Evolutionary conservation across 1,140 invertebrate species (phyloP).

Genomic region (Phymorhynchus buccinoides): DNA sequence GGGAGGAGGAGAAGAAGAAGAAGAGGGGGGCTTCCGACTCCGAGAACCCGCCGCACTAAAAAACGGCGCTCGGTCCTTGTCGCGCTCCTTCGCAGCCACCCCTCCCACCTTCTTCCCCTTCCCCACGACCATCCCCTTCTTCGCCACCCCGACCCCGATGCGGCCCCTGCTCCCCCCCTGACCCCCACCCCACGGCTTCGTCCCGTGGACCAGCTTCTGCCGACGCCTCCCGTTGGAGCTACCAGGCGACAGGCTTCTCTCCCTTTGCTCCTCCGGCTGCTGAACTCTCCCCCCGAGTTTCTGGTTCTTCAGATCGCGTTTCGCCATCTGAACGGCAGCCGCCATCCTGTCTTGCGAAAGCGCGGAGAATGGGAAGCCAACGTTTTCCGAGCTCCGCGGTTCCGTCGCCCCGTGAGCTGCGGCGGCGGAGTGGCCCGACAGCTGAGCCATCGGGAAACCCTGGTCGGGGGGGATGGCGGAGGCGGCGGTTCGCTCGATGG

Average conservation of each 20-base stretch:
- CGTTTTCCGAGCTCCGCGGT: not conserved
- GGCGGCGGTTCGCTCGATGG: constrained; percentile 49
- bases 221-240: too few species aligned
- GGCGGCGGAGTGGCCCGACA: not conserved
- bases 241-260: constrained; percentile 15
- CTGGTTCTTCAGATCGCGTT: constrained; percentile 55
- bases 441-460: constrained; percentile 19
- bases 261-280: constrained; percentile 33
- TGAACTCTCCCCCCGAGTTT: constrained; percentile 34
- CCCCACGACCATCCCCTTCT: not conserved
- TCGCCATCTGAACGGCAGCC: constrained; percentile 52
- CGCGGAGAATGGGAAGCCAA: constrained; percentile 34
- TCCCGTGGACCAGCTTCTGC: not conserved
- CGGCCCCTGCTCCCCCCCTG: too few species aligned
- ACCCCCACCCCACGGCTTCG: constrained; percentile 1
- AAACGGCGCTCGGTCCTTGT: constrained; percentile 48
- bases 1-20: constrained; percentile 56
- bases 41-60: too few species aligned
- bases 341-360: constrained; percentile 54
- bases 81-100: constrained; percentile 47
- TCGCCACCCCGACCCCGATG: not conserved
- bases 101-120: constrained; percentile 22
- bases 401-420: not conserved
- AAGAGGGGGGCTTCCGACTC: too few species aligned
- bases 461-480: not conserved